phyloP scores from a whole-genome alignment of 2,888 invertebrate species.

The Keiferia lycopersicella region DNA sequence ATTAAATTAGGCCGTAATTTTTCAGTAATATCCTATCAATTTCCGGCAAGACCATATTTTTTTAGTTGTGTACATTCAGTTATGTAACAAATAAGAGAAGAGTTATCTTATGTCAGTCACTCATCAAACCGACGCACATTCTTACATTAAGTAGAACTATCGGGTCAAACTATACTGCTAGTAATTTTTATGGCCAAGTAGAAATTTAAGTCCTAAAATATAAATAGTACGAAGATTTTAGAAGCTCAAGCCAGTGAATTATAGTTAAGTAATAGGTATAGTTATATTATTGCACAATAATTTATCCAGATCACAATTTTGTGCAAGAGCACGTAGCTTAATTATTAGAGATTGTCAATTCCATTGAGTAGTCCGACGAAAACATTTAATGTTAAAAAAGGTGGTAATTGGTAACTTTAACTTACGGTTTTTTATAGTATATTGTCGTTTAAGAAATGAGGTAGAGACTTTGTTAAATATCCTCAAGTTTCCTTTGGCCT shows the following conservation, averaged over 20 bases:
- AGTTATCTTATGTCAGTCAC: slow-evolving; percentile 19
- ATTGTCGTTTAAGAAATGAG: slow-evolving; percentile 47
- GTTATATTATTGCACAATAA: slow-evolving; percentile 53
- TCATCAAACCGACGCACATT: slow-evolving; percentile 13
- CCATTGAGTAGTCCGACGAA: slow-evolving; percentile 33
- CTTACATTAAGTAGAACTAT: slow-evolving; percentile 20
- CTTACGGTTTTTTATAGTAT: slow-evolving; percentile 30
- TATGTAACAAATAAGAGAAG: slow-evolving; percentile 19
- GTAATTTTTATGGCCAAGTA: slow-evolving; percentile 43
- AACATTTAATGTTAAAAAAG: slow-evolving; percentile 28
- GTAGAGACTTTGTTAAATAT: slow-evolving; percentile 47
- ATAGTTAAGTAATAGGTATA: background rate
- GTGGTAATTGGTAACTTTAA: slow-evolving; percentile 49
- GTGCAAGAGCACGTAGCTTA: slow-evolving; percentile 54
- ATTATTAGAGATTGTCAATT: slow-evolving; percentile 42
- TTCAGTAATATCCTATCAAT: background rate
- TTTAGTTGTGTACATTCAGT: slow-evolving; percentile 24
- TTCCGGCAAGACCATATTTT: background rate
- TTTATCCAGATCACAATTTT: slow-evolving; percentile 53
- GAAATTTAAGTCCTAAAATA: slow-evolving; percentile 13
- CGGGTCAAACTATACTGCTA: slow-evolving; percentile 25
- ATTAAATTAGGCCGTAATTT: background rate
- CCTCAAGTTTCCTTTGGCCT: slow-evolving; percentile 37
- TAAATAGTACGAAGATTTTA: slow-evolving; percentile 19
- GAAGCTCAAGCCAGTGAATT: slow-evolving; percentile 26